These are phyloP conservation scores for Anisognathus igniventris DNA, from an alignment of 2,797 vertebrate genomes.

Conservation along the genomic window DNA sequence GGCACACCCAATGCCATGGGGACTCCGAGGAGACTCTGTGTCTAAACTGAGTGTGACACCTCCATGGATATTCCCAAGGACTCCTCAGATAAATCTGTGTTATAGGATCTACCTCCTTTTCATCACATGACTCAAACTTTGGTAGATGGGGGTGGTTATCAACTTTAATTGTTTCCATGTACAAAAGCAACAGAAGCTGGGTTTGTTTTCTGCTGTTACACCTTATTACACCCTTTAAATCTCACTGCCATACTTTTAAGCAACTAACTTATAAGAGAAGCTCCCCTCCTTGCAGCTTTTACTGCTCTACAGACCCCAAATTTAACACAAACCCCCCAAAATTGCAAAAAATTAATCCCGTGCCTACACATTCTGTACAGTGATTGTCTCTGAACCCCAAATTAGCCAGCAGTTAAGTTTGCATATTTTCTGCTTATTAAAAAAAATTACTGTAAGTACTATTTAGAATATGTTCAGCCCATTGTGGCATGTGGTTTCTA, in stretches of 20 bases:
- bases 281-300: constrained; percentile 43
- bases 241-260: neutral
- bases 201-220: constrained; percentile 20
- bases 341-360: constrained; percentile 28
- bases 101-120: neutral
- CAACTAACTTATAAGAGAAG: neutral
- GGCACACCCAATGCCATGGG: rapidly evolving
- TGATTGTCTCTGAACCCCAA: constrained; percentile 73
- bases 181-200: constrained; percentile 14
- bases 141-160: neutral
- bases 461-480: constrained; percentile 75
- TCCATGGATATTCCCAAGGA: neutral
- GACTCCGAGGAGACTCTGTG: neutral
- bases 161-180: constrained; percentile 29
- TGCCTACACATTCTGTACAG: constrained; percentile 31
- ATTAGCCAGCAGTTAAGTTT: constrained; percentile 86
- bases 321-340: constrained; percentile 26
- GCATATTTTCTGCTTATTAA: constrained; percentile 96
- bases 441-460: constrained; percentile 84
- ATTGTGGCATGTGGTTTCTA: constrained; percentile 96
- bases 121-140: neutral
- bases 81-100: neutral
- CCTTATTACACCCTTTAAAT: neutral
- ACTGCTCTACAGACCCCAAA: neutral
- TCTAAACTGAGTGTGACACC: rapidly evolving